These are phyloP conservation scores for Drosophila macrothrix DNA, from an alignment of 2,888 invertebrate species.

Conservation along the genomic window DNA sequence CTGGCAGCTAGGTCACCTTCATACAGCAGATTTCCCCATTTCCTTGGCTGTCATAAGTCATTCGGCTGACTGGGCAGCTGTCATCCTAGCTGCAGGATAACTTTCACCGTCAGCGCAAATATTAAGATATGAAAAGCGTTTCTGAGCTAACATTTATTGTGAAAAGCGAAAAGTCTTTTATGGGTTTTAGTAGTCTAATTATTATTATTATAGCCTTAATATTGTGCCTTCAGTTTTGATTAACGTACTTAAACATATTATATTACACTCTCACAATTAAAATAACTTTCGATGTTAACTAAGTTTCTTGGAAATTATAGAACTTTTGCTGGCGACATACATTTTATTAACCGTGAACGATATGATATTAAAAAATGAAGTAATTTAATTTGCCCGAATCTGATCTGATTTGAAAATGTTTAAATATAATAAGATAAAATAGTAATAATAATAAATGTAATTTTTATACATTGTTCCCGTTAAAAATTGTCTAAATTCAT, in stretches of 20 bases:
- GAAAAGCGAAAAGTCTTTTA: background rate
- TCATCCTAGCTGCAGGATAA: slow-evolving; percentile 32
- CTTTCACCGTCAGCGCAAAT: slow-evolving; percentile 10
- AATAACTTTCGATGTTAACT: background rate
- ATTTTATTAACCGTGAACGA: background rate
- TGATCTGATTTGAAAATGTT: background rate
- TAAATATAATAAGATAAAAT: background rate
- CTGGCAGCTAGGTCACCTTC: slow-evolving; percentile 38
- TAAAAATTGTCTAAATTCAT: background rate
- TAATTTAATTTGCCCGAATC: background rate
- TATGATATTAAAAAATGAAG: background rate
- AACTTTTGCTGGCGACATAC: background rate
- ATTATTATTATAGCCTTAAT: background rate
- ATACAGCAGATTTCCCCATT: slow-evolving; percentile 60
- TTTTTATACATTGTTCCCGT: background rate
- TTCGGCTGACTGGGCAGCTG: slow-evolving; percentile 60
- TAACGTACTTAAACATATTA: background rate
- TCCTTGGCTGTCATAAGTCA: slow-evolving; percentile 68
- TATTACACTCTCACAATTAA: background rate
- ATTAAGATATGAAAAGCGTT: slow-evolving; percentile 9
- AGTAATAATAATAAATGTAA: background rate
- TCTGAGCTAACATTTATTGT: slow-evolving; percentile 9
- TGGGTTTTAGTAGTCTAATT: background rate
- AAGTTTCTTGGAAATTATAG: background rate
- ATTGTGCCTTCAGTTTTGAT: background rate